phyloP scores from a whole-genome alignment of 2,888 invertebrate genomes.

The Seira ritae region DNA sequence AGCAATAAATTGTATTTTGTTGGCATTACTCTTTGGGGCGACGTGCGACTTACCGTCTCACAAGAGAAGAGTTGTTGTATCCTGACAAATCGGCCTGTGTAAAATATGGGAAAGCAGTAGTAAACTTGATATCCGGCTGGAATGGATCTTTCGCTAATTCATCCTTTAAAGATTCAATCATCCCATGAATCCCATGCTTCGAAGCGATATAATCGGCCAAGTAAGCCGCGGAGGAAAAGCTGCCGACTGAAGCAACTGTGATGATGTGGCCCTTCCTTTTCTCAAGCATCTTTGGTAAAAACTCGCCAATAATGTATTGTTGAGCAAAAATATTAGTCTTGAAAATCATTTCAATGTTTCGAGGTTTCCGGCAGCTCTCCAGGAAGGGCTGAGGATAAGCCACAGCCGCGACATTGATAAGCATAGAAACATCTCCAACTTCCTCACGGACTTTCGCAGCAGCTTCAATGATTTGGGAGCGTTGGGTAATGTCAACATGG shows the following conservation, averaged over 20 bases:
- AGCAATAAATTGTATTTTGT: too few relatives aligned
- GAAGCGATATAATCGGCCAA: slow-evolving; percentile 60
- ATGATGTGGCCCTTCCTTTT: slow-evolving; percentile 63
- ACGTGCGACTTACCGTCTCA: slow-evolving; percentile 31
- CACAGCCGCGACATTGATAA: slow-evolving; percentile 66
- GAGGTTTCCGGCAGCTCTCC: slow-evolving; percentile 51
- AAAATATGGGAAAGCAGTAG: slow-evolving; percentile 51
- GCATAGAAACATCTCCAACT: slow-evolving; percentile 63
- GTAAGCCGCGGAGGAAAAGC: slow-evolving; percentile 38
- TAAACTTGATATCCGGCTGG: slow-evolving; percentile 49
- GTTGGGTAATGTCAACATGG: slow-evolving; percentile 80
- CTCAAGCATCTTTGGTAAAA: slow-evolving; percentile 67
- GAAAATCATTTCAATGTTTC: slow-evolving; percentile 62
- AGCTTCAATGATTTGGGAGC: slow-evolving; percentile 76
- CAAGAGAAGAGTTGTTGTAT: slow-evolving; percentile 37
- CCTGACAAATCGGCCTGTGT: slow-evolving; percentile 24
- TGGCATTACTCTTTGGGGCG: too few relatives aligned
- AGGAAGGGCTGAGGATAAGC: slow-evolving; percentile 53
- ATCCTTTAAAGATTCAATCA: slow-evolving; percentile 47
- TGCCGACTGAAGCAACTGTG: slow-evolving; percentile 49
- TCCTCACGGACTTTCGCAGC: slow-evolving; percentile 63
- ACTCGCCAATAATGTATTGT: slow-evolving; percentile 66
- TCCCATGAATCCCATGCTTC: slow-evolving; percentile 50
- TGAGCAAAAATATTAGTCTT: slow-evolving; percentile 67
- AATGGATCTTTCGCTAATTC: slow-evolving; percentile 54